Evolutionary conservation across 2,888 invertebrate genomes (phyloP).

Genomic region (Watsonalla cultraria): DNA sequence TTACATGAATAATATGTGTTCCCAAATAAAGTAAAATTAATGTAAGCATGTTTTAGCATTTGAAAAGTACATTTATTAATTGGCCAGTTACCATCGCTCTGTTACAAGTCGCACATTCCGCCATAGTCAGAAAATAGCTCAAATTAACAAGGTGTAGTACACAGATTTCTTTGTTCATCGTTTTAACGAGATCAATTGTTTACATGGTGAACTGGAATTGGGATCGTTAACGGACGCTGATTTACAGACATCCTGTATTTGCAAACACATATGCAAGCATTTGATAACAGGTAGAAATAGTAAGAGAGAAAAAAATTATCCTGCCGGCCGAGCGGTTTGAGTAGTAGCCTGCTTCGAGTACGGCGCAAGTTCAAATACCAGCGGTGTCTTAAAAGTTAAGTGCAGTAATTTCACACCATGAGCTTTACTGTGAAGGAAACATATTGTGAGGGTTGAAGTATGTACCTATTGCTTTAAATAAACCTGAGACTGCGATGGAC

Average conservation of each 20-base stretch:
- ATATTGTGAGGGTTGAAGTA: too few species aligned
- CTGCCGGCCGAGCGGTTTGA: too few species aligned
- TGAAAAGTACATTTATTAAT: background rate
- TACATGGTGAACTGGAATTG: conserved; percentile 36
- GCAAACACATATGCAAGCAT: background rate
- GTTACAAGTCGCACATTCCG: background rate
- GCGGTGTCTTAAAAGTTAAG: too few species aligned
- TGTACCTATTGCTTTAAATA: too few species aligned
- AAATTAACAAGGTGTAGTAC: conserved; percentile 31
- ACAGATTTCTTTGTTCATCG: conserved; percentile 54
- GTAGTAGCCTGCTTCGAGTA: too few species aligned
- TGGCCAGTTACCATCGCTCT: background rate
- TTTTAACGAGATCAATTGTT: conserved; percentile 60
- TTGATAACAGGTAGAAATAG: background rate
- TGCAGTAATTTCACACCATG: too few species aligned
- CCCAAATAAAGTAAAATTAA: background rate
- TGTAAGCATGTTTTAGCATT: background rate
- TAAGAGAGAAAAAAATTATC: too few species aligned
- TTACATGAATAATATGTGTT: background rate
- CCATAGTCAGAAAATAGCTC: conserved; percentile 10
- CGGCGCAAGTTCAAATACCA: too few species aligned
- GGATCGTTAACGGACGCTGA: conserved; percentile 47
- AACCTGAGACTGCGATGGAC: too few species aligned
- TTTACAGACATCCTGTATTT: conserved; percentile 18
- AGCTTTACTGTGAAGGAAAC: too few species aligned